These are phyloP conservation scores for Protomyctophum bolini DNA, from an alignment of 2,113 vertebrate species.

Conservation along the genomic window DNA sequence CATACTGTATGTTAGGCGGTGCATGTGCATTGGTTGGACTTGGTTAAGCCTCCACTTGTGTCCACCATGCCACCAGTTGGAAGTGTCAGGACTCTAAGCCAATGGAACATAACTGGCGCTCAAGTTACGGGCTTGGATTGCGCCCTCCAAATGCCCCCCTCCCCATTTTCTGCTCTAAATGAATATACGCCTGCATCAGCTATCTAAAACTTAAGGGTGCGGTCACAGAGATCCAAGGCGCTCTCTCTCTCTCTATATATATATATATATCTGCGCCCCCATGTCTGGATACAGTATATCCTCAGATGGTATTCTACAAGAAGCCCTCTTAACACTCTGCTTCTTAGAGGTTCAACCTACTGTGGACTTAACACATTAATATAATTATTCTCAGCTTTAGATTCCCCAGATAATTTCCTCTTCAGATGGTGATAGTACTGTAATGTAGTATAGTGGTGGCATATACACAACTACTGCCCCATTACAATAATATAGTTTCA, in stretches of 20 bases:
- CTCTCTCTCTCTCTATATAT: constrained; percentile 53
- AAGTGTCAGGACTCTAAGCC: constrained; percentile 36
- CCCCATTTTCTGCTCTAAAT: constrained; percentile 64
- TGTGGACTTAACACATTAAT: constrained; percentile 7
- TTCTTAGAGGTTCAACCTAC: constrained; percentile 41
- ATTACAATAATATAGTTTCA: not conserved
- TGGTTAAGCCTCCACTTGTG: constrained; percentile 32
- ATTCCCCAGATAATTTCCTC: not conserved
- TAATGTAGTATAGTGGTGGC: not conserved
- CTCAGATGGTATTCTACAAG: constrained; percentile 61
- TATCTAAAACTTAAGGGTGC: constrained; percentile 63
- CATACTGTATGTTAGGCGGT: constrained; percentile 27
- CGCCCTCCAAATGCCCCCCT: constrained; percentile 38
- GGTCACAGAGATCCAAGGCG: constrained; percentile 37
- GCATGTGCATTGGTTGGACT: not conserved
- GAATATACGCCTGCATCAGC: constrained; percentile 72
- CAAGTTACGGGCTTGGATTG: constrained; percentile 70
- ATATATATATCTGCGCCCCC: constrained; percentile 70
- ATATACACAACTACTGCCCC: not conserved
- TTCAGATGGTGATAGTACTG: not conserved
- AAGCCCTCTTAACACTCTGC: constrained; percentile 37
- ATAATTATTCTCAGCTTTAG: constrained; percentile 4
- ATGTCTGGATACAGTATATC: constrained; percentile 69
- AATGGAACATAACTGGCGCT: constrained; percentile 62
- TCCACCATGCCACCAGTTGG: constrained; percentile 22